These are phyloP conservation scores for Brachionus plicatilis DNA, from an alignment of 1,140 invertebrate species.

Conservation along the genomic window DNA sequence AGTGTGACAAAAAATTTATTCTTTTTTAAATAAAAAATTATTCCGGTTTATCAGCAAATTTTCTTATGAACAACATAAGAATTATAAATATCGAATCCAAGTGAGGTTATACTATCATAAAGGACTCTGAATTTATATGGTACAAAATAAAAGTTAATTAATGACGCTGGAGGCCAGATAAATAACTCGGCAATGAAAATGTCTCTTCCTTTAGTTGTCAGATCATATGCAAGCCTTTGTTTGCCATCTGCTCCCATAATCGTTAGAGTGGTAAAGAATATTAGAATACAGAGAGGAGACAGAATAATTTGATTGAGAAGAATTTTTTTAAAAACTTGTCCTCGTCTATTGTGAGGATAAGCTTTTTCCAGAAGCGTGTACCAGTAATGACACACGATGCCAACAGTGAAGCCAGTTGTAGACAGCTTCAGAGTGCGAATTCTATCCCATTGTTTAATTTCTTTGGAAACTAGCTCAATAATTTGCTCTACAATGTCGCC, in stretches of 20 bases:
- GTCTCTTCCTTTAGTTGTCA: constrained; percentile 70
- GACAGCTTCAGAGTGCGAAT: constrained; percentile 55
- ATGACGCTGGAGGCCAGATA: constrained; percentile 72
- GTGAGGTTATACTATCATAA: constrained; percentile 80
- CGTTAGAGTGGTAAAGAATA: constrained; percentile 73
- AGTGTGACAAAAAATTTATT: no score
- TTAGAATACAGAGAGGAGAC: constrained; percentile 73
- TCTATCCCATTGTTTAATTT: neutral
- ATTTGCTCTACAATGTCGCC: constrained; percentile 6
- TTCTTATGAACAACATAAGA: constrained; percentile 64
- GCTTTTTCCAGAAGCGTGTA: constrained; percentile 67
- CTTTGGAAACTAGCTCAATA: neutral
- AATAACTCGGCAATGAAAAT: constrained; percentile 75
- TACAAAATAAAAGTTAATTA: constrained; percentile 80
- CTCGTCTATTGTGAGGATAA: constrained; percentile 65
- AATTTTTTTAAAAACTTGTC: constrained; percentile 74
- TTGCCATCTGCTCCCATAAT: constrained; percentile 63
- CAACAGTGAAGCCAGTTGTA: constrained; percentile 65
- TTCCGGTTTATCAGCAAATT: neutral
- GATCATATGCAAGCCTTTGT: constrained; percentile 65
- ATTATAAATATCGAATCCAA: constrained; percentile 85
- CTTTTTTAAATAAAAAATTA: neutral
- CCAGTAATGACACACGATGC: constrained; percentile 78
- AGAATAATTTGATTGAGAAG: constrained; percentile 78
- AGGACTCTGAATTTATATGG: constrained; percentile 75